Percentiles rank a stretch among this genome's conserved stretches.
These are phyloP conservation scores for Phalloptychus januarius DNA, from an alignment of 2,797 vertebrate genomes.

Conservation along the genomic window DNA sequence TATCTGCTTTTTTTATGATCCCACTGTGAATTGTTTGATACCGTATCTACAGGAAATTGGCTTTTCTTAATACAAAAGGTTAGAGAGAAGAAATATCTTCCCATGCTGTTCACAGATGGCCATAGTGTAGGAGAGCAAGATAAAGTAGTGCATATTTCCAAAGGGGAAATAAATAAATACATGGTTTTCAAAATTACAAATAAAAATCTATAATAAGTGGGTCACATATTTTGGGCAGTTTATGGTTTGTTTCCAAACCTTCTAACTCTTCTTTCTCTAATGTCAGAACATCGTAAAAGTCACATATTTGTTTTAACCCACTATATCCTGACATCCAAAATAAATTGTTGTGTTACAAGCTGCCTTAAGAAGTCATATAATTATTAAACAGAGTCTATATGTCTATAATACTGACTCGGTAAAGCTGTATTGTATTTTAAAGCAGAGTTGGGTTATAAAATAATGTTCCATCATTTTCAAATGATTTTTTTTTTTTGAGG, in stretches of 20 bases:
- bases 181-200: neutral
- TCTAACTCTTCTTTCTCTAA: too few species aligned
- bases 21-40: conserved; percentile 4
- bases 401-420: neutral
- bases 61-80: neutral
- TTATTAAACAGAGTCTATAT: too few species aligned
- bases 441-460: neutral
- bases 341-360: neutral
- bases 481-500: neutral
- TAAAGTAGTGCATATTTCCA: neutral
- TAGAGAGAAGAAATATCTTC: neutral
- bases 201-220: neutral
- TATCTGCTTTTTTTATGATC: conserved; percentile 1
- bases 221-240: neutral
- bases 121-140: neutral
- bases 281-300: too few species aligned
- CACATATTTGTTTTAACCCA: too few species aligned
- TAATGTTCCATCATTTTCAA: neutral
- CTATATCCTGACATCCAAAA: neutral
- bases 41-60: neutral
- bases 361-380: too few species aligned
- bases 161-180: neutral
- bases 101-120: neutral
- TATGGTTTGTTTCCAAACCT: too few species aligned
- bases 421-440: neutral